Conservation (phyloP, 2,888 invertebrate genomes). For the Elmis aenea region DNA sequence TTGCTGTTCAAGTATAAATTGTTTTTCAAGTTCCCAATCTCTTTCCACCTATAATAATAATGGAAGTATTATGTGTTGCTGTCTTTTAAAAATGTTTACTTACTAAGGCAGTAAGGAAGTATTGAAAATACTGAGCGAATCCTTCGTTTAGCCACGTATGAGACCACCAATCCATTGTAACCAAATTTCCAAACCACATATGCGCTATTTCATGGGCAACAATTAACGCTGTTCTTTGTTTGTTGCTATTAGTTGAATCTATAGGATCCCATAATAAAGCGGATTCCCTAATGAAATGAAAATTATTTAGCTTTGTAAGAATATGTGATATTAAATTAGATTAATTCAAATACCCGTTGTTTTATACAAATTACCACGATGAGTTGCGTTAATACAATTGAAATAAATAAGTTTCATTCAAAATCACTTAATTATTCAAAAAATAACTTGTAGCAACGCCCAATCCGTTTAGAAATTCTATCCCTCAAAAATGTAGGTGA, state of each 20-base stretch:
- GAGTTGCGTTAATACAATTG: too few relatives aligned
- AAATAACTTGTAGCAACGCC: too few relatives aligned
- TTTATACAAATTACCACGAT: too few relatives aligned
- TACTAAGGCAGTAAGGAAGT: constrained; percentile 60
- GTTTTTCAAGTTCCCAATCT: constrained; percentile 59
- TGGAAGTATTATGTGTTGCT: too few relatives aligned
- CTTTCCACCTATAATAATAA: constrained; percentile 60
- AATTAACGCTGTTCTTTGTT: constrained; percentile 61
- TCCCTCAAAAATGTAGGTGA: too few relatives aligned
- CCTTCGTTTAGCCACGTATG: constrained; percentile 72
- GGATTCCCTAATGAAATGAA: constrained; percentile 61
- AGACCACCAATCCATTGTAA: constrained; percentile 73
- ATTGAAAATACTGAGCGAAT: constrained; percentile 70
- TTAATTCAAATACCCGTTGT: too few relatives aligned
- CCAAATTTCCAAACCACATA: constrained; percentile 77
- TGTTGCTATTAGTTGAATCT: constrained; percentile 53
- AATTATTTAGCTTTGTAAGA: too few relatives aligned
- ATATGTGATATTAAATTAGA: too few relatives aligned
- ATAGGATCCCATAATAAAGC: constrained; percentile 49
- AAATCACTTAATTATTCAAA: too few relatives aligned
- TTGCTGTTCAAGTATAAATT: constrained; percentile 66
- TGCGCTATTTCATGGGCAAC: constrained; percentile 76
- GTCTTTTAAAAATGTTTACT: too few relatives aligned
- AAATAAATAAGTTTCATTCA: too few relatives aligned
- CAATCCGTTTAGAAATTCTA: too few relatives aligned